Percentiles rank a stretch among this genome's conserved stretches.
Conservation (phyloP, 2,113 vertebrate genomes). For the Patagioenas fasciata region DNA sequence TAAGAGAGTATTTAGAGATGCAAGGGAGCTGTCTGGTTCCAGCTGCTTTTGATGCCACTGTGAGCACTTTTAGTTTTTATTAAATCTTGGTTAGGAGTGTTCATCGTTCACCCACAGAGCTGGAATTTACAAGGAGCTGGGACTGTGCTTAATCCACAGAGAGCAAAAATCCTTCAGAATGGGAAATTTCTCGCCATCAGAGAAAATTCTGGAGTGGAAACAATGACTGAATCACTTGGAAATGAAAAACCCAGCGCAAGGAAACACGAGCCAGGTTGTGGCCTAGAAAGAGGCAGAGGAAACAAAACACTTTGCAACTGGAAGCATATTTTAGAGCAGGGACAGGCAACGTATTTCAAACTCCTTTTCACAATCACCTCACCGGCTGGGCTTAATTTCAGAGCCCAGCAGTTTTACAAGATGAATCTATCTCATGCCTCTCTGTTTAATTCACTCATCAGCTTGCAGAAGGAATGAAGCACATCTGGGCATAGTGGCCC, state of each 20-base stretch:
- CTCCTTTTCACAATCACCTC: background rate
- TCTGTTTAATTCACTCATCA: background rate
- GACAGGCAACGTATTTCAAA: background rate
- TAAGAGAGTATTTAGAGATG: background rate
- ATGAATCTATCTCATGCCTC: background rate
- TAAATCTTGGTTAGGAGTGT: background rate
- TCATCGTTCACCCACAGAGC: background rate
- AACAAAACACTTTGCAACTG: background rate
- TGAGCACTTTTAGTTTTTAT: background rate
- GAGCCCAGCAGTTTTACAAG: background rate
- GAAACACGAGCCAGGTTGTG: background rate
- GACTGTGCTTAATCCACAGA: background rate
- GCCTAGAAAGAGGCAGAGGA: background rate
- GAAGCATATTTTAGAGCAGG: background rate
- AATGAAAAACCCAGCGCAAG: background rate
- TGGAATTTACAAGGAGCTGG: background rate
- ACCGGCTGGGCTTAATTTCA: background rate
- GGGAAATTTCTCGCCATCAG: background rate
- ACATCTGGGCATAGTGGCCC: background rate
- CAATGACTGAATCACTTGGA: background rate
- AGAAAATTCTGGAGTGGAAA: slow-evolving; percentile 27
- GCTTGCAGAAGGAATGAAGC: background rate
- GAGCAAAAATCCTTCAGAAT: background rate
- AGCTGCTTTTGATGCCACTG: background rate
- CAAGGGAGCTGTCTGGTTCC: background rate